Conservation (phyloP, 2,797 vertebrate genomes). For the Cephalopachus bancanus region DNA sequence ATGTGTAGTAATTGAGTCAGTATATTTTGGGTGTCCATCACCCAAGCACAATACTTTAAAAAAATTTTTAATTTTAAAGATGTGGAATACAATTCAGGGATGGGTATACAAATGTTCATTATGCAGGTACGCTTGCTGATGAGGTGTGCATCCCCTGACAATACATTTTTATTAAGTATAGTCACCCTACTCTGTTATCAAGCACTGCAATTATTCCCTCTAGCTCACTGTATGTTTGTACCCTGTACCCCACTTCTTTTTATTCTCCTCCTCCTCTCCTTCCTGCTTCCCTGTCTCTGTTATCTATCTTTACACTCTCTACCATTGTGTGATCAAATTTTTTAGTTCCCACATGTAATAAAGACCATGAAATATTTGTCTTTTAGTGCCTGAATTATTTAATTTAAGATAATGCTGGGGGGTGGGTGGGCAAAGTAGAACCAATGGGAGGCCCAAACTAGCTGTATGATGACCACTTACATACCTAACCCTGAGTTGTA, state of each 20-base stretch:
- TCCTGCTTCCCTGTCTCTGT: not conserved
- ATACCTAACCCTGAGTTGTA: too few relatives aligned
- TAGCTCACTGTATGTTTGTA: not conserved
- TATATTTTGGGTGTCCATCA: not conserved
- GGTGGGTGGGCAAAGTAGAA: too few relatives aligned
- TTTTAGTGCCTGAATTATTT: not conserved
- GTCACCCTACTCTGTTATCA: not conserved
- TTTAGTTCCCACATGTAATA: not conserved
- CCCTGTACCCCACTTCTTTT: not conserved
- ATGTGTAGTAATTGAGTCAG: not conserved
- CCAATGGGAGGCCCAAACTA: too few relatives aligned
- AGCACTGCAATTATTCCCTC: not conserved
- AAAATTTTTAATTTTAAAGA: too few relatives aligned
- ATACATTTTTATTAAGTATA: not conserved
- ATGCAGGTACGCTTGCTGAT: too few relatives aligned
- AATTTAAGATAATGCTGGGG: not conserved
- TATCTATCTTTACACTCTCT: not conserved
- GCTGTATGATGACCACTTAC: too few relatives aligned
- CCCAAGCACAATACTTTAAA: not conserved
- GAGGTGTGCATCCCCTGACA: too few relatives aligned
- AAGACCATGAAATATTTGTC: not conserved
- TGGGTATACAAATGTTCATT: too few relatives aligned
- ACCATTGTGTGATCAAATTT: not conserved
- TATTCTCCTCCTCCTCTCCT: not conserved
- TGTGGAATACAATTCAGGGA: too few relatives aligned